Evolutionary conservation across 1,140 invertebrate species (phyloP).

Genomic region (Parapsyche elsis): DNA sequence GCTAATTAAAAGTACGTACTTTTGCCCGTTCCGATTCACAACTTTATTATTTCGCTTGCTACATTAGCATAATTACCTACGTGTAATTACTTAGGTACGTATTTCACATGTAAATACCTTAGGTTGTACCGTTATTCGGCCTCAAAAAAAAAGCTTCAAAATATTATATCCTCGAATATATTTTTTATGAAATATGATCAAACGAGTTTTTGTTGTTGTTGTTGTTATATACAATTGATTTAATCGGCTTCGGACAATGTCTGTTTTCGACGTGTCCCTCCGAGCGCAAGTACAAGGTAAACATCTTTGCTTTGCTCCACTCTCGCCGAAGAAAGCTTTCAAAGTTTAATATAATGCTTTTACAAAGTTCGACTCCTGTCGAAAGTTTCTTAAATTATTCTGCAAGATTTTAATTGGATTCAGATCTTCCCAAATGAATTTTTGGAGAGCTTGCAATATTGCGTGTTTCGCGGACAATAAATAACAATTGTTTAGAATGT

Average conservation of each 20-base stretch:
- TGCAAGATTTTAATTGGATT: slow-evolving; percentile 26
- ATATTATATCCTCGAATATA: not conserved
- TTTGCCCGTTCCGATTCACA: too few species aligned
- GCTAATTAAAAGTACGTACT: too few species aligned
- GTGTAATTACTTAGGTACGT: not conserved
- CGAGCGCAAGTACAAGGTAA: not conserved
- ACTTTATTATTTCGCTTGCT: too few species aligned
- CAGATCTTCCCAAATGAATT: not conserved
- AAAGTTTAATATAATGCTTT: slow-evolving; percentile 29
- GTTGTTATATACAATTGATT: not conserved
- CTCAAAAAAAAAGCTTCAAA: too few species aligned
- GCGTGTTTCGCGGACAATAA: too few species aligned
- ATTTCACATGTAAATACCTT: not conserved
- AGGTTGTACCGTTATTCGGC: too few species aligned
- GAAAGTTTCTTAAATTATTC: slow-evolving; percentile 25
- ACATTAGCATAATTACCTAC: not conserved
- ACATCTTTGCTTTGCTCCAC: slow-evolving; percentile 9
- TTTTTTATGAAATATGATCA: too few species aligned
- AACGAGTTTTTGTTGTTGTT: too few species aligned
- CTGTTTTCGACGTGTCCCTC: not conserved
- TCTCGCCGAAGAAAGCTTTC: not conserved
- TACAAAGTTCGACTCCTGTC: slow-evolving; percentile 16
- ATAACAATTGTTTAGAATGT: too few species aligned
- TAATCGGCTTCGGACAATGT: not conserved
- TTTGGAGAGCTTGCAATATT: not conserved